Evolutionary conservation across 2,797 vertebrate species (phyloP).

Genomic region (Squalus acanthias): DNA sequence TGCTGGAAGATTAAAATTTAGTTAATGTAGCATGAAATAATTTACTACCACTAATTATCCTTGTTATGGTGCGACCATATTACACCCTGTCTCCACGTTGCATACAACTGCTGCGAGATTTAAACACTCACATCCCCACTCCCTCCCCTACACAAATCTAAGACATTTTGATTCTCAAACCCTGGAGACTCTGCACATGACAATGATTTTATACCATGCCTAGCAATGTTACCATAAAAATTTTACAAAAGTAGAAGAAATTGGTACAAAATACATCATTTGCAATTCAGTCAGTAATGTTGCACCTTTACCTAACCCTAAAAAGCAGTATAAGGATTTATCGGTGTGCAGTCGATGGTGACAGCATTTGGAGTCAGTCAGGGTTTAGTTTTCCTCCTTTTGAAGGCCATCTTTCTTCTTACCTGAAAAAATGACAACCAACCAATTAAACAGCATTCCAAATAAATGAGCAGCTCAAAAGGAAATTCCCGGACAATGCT

Average conservation of each 20-base stretch:
- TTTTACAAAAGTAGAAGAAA: slow-evolving; percentile 34
- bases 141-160: neutral
- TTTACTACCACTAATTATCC: neutral
- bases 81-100: neutral
- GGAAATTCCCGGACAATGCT: neutral
- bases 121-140: neutral
- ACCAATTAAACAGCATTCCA: neutral
- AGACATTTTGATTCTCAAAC: neutral
- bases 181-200: neutral
- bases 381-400: slow-evolving; percentile 14
- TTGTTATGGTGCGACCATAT: neutral
- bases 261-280: slow-evolving; percentile 33
- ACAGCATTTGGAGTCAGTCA: neutral
- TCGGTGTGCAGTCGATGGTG: neutral
- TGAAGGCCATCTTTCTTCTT: neutral
- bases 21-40: slow-evolving; percentile 8
- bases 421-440: slow-evolving; percentile 13
- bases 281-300: neutral
- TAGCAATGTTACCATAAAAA: slow-evolving; percentile 21
- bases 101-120: neutral
- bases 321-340: neutral
- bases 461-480: neutral
- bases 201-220: neutral
- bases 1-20: neutral
- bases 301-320: slow-evolving; percentile 12